Conservation (phyloP, 2,888 invertebrate genomes). For the Drosophila demipolita region DNA sequence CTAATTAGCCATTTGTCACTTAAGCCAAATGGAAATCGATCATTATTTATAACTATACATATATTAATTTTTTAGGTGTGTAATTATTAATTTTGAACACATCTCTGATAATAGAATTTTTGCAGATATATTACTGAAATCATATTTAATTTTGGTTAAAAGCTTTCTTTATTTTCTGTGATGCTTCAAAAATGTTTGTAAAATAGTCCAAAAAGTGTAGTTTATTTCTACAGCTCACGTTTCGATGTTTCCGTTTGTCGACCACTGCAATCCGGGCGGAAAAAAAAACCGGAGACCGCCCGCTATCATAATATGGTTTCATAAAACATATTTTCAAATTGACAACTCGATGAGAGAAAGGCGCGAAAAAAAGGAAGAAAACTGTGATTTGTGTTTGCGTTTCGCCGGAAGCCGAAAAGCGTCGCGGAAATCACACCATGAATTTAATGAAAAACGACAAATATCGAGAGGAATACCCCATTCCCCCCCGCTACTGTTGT, state of each 20-base stretch:
- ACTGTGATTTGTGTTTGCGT: slow-evolving; percentile 60
- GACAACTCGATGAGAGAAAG: slow-evolving; percentile 48
- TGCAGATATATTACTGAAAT: neutral
- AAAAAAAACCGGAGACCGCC: slow-evolving; percentile 5
- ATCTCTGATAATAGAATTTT: neutral
- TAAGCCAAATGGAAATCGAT: neutral
- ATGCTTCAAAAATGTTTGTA: neutral
- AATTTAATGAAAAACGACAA: slow-evolving; percentile 78
- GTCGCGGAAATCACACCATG: slow-evolving; percentile 75
- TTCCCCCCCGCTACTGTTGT: neutral
- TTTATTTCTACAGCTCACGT: neutral
- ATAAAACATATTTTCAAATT: slow-evolving; percentile 50
- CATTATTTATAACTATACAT: neutral
- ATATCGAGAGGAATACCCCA: slow-evolving; percentile 49
- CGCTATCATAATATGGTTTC: slow-evolving; percentile 38
- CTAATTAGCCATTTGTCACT: neutral
- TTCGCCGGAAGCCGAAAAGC: slow-evolving; percentile 68
- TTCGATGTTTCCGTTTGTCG: slow-evolving; percentile 7
- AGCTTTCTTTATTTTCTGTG: neutral
- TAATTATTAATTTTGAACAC: no score
- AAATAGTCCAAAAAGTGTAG: neutral
- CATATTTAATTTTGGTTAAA: neutral
- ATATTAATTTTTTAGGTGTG: neutral
- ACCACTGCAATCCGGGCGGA: neutral
- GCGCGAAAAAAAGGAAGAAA: neutral